Evolutionary conservation across 2,888 invertebrate genomes (phyloP).

Genomic region (Ectropis crepuscularia): DNA sequence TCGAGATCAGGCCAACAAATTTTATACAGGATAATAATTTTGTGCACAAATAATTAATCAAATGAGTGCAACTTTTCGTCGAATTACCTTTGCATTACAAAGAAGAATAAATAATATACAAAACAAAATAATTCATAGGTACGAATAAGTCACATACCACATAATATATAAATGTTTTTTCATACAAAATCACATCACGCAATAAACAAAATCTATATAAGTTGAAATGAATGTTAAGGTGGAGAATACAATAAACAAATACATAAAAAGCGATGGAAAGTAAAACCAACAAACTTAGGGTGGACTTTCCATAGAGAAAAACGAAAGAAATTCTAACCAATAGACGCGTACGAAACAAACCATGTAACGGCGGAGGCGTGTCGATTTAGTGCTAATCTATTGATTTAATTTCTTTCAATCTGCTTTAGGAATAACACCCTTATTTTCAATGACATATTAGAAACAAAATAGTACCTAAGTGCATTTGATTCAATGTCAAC

Average conservation of each 20-base stretch:
- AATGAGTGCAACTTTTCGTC: no score
- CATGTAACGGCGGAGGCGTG: neutral
- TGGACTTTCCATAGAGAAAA: neutral
- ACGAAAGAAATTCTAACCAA: neutral
- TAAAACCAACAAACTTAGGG: constrained; percentile 55
- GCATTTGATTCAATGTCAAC: constrained; percentile 93
- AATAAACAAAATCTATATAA: constrained; percentile 18
- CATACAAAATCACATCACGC: neutral
- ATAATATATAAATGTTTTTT: neutral
- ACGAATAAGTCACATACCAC: no score
- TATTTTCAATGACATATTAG: constrained; percentile 35
- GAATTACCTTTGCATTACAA: no score
- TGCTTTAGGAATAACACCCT: constrained; percentile 1
- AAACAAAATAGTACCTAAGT: constrained; percentile 89
- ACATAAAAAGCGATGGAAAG: constrained; percentile 32
- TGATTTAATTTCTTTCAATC: neutral
- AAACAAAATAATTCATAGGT: no score
- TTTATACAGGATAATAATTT: no score
- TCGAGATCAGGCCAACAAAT: no score
- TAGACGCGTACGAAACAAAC: neutral
- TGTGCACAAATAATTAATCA: no score
- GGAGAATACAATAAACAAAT: constrained; percentile 27
- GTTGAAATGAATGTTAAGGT: constrained; percentile 22
- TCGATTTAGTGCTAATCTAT: neutral
- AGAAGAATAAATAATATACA: no score